A percentile compares a stretch with the other conserved stretches of the same genome.
phyloP scores from a whole-genome alignment of 1,140 invertebrate genomes.

The Drosophila parvula region DNA sequence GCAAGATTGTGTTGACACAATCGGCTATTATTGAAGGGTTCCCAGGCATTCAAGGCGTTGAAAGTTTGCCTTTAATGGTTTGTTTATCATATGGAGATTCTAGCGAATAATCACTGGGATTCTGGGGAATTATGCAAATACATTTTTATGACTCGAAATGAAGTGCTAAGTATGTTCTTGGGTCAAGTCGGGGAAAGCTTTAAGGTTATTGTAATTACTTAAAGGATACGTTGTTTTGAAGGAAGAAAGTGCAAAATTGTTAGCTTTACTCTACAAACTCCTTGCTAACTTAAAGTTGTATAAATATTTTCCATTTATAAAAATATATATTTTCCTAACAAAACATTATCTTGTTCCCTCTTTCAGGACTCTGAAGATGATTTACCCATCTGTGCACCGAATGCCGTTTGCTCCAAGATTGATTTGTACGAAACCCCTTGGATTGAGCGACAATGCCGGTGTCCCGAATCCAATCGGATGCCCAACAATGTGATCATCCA shows the following conservation, averaged over 20 bases:
- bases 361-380: constrained; percentile 91
- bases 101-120: constrained; percentile 22
- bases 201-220: neutral
- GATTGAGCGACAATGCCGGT: constrained; percentile 94
- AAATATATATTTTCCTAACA: neutral
- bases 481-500: constrained; percentile 77
- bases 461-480: constrained; percentile 85
- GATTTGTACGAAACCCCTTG: constrained; percentile 94
- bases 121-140: constrained; percentile 11
- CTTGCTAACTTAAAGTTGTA: neutral
- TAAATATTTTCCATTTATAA: neutral
- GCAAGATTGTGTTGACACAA: constrained; percentile 39
- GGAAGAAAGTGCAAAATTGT: no score
- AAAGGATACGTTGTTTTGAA: no score
- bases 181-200: neutral
- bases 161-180: neutral
- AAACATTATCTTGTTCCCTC: no score
- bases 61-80: constrained; percentile 28
- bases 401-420: constrained; percentile 94
- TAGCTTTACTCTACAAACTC: no score
- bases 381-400: constrained; percentile 90
- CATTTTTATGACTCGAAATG: constrained; percentile 7
- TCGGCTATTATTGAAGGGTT: constrained; percentile 36
- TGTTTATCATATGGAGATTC: constrained; percentile 34
- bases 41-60: neutral